phyloP scores from a whole-genome alignment of 2,888 invertebrate genomes.

The Erebia epiphron region DNA sequence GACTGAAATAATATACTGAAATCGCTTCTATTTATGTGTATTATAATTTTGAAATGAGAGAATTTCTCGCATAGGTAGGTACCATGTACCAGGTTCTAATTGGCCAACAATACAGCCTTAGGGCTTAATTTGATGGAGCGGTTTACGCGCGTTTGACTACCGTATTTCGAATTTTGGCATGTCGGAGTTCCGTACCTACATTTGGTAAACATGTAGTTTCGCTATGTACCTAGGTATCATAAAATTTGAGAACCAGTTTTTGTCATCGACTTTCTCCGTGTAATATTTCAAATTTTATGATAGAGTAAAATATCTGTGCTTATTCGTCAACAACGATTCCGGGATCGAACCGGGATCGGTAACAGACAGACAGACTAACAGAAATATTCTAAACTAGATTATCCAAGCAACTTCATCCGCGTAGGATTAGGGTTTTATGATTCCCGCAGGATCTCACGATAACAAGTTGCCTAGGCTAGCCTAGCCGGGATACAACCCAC shows the following conservation, averaged over 20 bases:
- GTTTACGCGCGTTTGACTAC: constrained; percentile 11
- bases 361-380: no score
- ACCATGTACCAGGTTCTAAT: constrained; percentile 8
- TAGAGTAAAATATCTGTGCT: no score
- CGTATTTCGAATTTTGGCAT: constrained; percentile 3
- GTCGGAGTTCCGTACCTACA: constrained; percentile 8
- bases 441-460: no score
- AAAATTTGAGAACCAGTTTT: no score
- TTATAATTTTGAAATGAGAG: constrained; percentile 10
- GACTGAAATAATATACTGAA: not conserved
- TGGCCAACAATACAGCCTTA: constrained; percentile 15
- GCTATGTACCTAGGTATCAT: not conserved
- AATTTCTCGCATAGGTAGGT: not conserved
- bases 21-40: constrained; percentile 3
- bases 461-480: no score
- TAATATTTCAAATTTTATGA: no score
- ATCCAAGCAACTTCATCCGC: not conserved
- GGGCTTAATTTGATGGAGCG: constrained; percentile 18
- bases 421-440: no score
- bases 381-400: not conserved
- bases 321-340: no score
- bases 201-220: not conserved
- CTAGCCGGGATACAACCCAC: no score
- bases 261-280: no score
- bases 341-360: no score